A percentile compares a stretch with the other conserved stretches of the same genome.
These are phyloP conservation scores for Drosophila formosana DNA, from an alignment of 2,888 invertebrate species.

Conservation along the genomic window DNA sequence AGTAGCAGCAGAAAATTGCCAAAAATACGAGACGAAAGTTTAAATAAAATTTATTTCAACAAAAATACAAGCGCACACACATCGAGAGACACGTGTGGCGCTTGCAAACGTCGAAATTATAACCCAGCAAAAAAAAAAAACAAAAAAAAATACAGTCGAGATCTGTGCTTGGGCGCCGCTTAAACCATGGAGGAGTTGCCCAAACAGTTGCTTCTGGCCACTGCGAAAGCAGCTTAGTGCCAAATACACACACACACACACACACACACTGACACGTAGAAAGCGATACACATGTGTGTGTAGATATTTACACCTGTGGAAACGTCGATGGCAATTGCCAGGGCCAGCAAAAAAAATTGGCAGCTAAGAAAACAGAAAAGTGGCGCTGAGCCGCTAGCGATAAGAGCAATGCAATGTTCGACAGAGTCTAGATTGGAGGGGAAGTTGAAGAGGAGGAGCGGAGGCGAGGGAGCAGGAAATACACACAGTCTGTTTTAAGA, in stretches of 20 bases:
- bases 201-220: constrained; percentile 38
- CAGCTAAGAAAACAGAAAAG: constrained; percentile 64
- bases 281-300: constrained; percentile 14
- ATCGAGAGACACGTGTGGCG: constrained; percentile 41
- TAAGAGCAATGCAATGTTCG: constrained; percentile 58
- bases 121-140: too few relatives aligned
- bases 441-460: neutral
- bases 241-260: too few relatives aligned
- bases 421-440: neutral
- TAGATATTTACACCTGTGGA: constrained; percentile 73
- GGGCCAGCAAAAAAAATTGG: constrained; percentile 52
- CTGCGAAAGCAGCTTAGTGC: constrained; percentile 51
- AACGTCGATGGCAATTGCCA: constrained; percentile 58
- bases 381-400: constrained; percentile 60
- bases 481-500: constrained; percentile 6
- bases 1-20: constrained; percentile 34
- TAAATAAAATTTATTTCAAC: constrained; percentile 80
- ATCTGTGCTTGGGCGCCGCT: constrained; percentile 24
- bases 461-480: neutral
- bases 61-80: constrained; percentile 56
- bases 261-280: too few relatives aligned
- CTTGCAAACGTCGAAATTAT: constrained; percentile 70
- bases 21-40: constrained; percentile 72
- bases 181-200: constrained; percentile 47
- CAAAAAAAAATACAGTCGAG: constrained; percentile 21